Evolutionary conservation across 2,113 vertebrate genomes (phyloP).

Genomic region (Agapornis roseicollis): DNA sequence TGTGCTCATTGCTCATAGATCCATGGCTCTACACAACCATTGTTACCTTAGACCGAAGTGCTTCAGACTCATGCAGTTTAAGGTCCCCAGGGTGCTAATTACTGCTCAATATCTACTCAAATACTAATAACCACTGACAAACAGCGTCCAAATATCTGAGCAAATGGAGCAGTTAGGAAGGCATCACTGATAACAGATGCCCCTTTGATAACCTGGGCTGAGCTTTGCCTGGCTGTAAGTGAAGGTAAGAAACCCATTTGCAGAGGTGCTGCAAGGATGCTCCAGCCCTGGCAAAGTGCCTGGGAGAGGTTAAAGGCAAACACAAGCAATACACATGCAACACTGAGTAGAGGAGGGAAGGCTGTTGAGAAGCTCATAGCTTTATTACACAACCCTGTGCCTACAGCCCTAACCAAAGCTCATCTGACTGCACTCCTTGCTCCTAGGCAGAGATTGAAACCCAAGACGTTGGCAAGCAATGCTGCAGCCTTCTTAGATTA

Average conservation of each 20-base stretch:
- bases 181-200: neutral
- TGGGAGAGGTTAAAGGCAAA: neutral
- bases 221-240: neutral
- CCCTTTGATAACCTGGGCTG: neutral
- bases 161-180: neutral
- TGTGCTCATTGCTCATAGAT: neutral
- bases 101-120: neutral
- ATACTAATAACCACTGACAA: neutral
- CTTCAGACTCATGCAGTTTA: neutral
- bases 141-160: neutral
- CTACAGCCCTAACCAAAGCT: neutral
- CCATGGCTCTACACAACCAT: neutral
- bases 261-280: neutral
- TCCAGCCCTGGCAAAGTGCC: neutral
- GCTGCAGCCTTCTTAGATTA: no score
- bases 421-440: neutral
- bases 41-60: neutral
- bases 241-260: neutral
- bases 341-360: neutral
- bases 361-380: neutral
- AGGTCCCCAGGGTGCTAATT: neutral
- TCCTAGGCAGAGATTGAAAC: neutral
- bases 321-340: neutral
- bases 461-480: neutral
- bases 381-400: neutral